These are phyloP conservation scores for Cirrhinus mrigala DNA, from an alignment of 2,797 vertebrate species.

Conservation along the genomic window DNA sequence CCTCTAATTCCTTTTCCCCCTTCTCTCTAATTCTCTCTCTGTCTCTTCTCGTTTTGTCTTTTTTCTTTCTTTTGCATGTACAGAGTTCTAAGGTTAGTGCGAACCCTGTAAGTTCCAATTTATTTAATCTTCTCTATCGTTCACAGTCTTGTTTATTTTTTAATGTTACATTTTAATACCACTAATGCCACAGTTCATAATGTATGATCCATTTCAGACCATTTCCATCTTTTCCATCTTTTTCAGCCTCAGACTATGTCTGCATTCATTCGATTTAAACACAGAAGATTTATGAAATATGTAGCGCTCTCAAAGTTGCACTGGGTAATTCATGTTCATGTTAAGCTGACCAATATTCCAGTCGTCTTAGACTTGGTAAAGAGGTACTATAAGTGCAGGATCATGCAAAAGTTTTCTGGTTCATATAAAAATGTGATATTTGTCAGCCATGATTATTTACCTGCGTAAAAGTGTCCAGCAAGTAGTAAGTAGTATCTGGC, in stretches of 20 bases:
- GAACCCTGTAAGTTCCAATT: conserved; percentile 92
- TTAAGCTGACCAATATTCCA: not conserved
- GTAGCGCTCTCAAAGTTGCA: not conserved
- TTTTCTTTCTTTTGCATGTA: conserved; percentile 92
- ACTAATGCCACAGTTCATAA: not conserved
- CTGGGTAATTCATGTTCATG: not conserved
- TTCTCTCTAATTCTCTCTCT: conserved; percentile 83
- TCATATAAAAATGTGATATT: not conserved
- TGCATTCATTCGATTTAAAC: not conserved
- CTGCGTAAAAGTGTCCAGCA: not conserved
- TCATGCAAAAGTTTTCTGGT: not conserved
- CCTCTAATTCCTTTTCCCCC: conserved; percentile 76
- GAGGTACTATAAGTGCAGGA: not conserved
- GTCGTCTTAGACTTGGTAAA: not conserved
- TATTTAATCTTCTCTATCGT: conserved; percentile 75
- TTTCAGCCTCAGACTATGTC: conserved; percentile 6
- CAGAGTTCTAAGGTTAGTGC: conserved; percentile 99
- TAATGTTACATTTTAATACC: not conserved
- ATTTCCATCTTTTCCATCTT: conserved; percentile 24
- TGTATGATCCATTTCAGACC: conserved; percentile 8
- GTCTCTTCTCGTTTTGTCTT: conserved; percentile 79
- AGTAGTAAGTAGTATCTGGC: not conserved
- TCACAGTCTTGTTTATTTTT: conserved; percentile 25
- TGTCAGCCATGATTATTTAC: not conserved
- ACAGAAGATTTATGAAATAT: not conserved